Evolutionary conservation across 2,113 vertebrate species (phyloP).

Genomic region (Etheostoma spectabile): DNA sequence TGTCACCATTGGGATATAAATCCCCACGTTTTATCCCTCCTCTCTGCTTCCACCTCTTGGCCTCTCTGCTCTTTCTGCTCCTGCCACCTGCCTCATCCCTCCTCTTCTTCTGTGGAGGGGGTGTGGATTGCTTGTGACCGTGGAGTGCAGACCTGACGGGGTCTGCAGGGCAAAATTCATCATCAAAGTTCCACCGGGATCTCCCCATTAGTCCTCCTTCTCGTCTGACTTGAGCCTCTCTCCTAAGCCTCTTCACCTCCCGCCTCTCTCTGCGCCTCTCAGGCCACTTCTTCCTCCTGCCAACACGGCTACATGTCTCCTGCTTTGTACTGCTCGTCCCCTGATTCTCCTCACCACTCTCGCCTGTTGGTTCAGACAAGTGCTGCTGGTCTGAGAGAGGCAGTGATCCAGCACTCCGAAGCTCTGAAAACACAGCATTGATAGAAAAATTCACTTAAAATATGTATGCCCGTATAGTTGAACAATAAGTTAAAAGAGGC

Average conservation of each 20-base stretch:
- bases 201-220: constrained; percentile 50
- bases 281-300: constrained; percentile 69
- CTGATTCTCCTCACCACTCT: constrained; percentile 36
- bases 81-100: constrained; percentile 32
- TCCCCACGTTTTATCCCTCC: constrained; percentile 57
- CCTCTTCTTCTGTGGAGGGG: constrained; percentile 35
- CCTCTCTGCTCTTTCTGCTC: constrained; percentile 61
- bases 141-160: constrained; percentile 9
- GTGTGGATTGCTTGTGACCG: background rate
- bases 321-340: constrained; percentile 47
- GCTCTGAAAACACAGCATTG: constrained; percentile 50
- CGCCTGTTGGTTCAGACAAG: constrained; percentile 21
- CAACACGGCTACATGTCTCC: constrained; percentile 3
- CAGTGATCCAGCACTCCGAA: background rate
- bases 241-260: constrained; percentile 74
- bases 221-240: constrained; percentile 62
- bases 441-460: background rate
- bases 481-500: background rate
- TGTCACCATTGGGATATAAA: constrained; percentile 40
- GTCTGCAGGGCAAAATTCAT: constrained; percentile 31
- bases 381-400: constrained; percentile 35
- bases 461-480: background rate
- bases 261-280: constrained; percentile 67
- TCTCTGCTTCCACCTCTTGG: constrained; percentile 67
- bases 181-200: constrained; percentile 15